Evolutionary conservation across 2,797 vertebrate genomes (phyloP).

Genomic region (Knipowitschia caucasica): DNA sequence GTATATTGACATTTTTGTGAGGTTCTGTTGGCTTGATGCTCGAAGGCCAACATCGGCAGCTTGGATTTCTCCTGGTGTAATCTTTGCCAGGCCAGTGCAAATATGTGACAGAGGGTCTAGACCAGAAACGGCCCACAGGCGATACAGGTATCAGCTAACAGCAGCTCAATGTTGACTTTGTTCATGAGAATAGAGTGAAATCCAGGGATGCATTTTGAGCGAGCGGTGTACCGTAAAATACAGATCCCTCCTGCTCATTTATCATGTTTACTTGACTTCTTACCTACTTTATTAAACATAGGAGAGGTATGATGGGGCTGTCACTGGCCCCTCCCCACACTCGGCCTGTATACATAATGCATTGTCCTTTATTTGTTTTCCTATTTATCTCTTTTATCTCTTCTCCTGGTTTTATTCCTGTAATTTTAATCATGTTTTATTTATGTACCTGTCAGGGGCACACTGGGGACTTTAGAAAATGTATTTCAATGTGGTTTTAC

Average conservation of each 20-base stretch:
- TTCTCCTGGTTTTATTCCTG: too few relatives aligned
- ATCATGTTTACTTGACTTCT: constrained; percentile 13
- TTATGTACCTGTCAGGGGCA: too few relatives aligned
- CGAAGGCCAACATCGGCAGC: constrained; percentile 22
- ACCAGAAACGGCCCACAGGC: constrained; percentile 28
- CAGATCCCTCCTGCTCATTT: constrained; percentile 19
- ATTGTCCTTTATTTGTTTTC: too few relatives aligned
- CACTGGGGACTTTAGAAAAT: too few relatives aligned
- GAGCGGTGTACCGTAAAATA: constrained; percentile 12
- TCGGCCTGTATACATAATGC: too few relatives aligned
- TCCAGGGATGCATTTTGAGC: constrained; percentile 7
- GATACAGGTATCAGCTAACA: constrained; percentile 40
- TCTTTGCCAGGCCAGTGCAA: constrained; percentile 28
- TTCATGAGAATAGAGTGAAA: constrained; percentile 8
- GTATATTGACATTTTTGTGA: constrained; percentile 21
- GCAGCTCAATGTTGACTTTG: constrained; percentile 16
- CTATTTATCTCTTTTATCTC: too few relatives aligned
- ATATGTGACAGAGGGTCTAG: constrained; percentile 31
- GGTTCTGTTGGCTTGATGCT: constrained; percentile 7
- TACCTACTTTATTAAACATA: constrained; percentile 16
- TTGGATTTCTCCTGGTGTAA: constrained; percentile 21
- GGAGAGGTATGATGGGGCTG: constrained; percentile 9
- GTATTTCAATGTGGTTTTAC: too few relatives aligned
- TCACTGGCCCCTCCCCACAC: constrained; percentile 44
- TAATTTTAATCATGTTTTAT: too few relatives aligned